Conservation (phyloP, 2,797 vertebrate species). For the Leptoclinus maculatus region DNA sequence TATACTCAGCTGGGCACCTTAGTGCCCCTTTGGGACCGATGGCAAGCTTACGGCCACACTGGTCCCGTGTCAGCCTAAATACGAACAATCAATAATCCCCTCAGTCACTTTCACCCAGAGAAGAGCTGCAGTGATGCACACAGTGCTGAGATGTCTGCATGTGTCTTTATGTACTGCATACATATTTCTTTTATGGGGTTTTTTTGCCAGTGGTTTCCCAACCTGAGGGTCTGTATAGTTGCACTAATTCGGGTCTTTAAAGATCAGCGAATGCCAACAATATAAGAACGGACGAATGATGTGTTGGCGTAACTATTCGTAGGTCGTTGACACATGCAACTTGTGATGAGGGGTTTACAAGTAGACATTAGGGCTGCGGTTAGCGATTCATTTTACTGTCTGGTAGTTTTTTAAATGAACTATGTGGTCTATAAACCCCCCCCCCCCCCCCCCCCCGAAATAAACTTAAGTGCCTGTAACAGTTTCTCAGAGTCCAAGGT, state of each 20-base stretch:
- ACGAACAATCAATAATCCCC: conserved; percentile 66
- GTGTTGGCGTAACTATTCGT: no score
- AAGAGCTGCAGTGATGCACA: conserved; percentile 18
- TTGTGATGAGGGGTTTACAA: neutral
- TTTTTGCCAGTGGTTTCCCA: neutral
- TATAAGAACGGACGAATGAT: neutral
- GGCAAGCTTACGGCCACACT: conserved; percentile 49
- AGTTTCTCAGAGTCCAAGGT: neutral
- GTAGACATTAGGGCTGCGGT: neutral
- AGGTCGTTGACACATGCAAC: neutral
- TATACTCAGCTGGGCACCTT: conserved; percentile 32
- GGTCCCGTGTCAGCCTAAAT: conserved; percentile 51
- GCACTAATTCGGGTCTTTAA: neutral
- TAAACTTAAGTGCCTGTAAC: neutral
- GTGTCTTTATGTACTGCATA: neutral
- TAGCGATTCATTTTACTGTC: neutral
- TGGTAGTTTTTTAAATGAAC: neutral
- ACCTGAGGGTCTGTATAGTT: neutral
- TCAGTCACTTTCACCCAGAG: conserved; percentile 44
- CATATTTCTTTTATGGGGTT: neutral
- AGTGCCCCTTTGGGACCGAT: conserved; percentile 52
- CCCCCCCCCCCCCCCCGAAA: neutral
- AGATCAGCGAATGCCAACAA: neutral
- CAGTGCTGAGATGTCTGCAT: neutral
- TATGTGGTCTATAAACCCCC: neutral